A percentile compares a stretch with the other conserved stretches of the same genome.
Evolutionary conservation across 2,888 invertebrate genomes (phyloP).

Genomic region (Cataglyphis altisquamis): DNA sequence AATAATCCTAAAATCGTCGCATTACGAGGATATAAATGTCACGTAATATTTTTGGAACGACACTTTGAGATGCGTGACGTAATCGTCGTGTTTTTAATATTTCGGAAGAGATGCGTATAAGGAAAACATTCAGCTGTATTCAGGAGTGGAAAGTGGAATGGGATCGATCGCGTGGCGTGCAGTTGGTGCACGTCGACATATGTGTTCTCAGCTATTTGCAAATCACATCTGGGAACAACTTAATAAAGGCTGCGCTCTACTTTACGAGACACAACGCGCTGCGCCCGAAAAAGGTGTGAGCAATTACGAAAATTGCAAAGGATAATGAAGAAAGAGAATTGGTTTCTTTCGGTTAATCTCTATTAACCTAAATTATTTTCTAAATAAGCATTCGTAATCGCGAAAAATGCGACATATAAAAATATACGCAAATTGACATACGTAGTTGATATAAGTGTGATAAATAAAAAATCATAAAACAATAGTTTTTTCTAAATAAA

Average conservation of each 20-base stretch:
- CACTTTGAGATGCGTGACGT: not conserved
- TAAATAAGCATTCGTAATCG: not conserved
- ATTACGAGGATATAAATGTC: conserved; percentile 6
- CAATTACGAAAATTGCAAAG: conserved; percentile 70
- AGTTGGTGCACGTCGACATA: conserved; percentile 3
- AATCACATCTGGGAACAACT: conserved; percentile 54
- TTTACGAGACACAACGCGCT: conserved; percentile 57
- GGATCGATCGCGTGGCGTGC: conserved; percentile 27
- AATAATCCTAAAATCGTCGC: not conserved
- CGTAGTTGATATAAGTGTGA: no score
- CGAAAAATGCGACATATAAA: conserved; percentile 4
- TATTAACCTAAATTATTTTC: conserved; percentile 40
- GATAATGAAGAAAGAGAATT: conserved; percentile 67
- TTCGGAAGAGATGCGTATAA: conserved; percentile 8
- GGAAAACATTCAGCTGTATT: not conserved
- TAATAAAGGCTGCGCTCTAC: conserved; percentile 63
- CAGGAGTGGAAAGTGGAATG: conserved; percentile 23
- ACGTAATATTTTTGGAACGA: not conserved
- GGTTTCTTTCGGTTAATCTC: conserved; percentile 30
- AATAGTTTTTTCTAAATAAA: not conserved
- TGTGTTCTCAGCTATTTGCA: conserved; percentile 31
- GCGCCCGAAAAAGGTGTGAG: conserved; percentile 53
- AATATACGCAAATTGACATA: conserved; percentile 5
- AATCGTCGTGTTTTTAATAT: not conserved
- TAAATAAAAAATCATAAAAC: conserved; percentile 1